Base-by-base conservation (phyloP, 2,888 invertebrate genomes). In the Pseudeuparius sepicola region DNA sequence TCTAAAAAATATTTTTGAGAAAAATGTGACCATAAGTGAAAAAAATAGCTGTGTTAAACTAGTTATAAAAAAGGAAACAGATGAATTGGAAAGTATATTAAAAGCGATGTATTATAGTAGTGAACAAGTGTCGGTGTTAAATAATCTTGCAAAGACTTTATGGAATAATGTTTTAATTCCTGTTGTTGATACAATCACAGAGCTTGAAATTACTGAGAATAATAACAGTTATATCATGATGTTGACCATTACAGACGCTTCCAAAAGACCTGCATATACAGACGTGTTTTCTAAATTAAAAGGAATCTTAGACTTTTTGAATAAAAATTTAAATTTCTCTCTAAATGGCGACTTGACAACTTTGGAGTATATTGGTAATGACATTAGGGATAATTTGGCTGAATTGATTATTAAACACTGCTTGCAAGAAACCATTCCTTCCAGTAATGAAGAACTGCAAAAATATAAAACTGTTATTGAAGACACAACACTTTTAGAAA, bases 391-490 rank as follows among this genome's bases (percentile, higher is more conserved):
- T 3, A 70, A 74, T 27, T 71, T 88, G 47, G 68, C 78, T 13
- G 69, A 75, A 11, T 54, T 72, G 11, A 61, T 89, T 20, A 73
- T 84, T 3, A 71, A 77, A 42, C 73, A 84, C 48, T 88, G 87
- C 52, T 67, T 90, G 5, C 66, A 75, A 30, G 68, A 75, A 42
- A 80, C 84, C 0, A 76, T 89, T 50, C 90, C 90, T 1, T 76
- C 75, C 42, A 81, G 74, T 31, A 75, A 74, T 44, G 73, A 73
- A 34, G 84, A 82, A 42, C 63, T 86, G 39, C 70, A 77, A 44
- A 67, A 64, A 11, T 88, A 81, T 39, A 64, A 66, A 3, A 64
- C 63, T 14, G 68, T 85, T 2, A 73, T 78, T 13, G 59, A 67
- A 3, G 73, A 75, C 47, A 78, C 82, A 20, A 60, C 71, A 39